Base-by-base conservation (phyloP, 2,113 vertebrate species). In the Myrmecobius fasciatus region DNA sequence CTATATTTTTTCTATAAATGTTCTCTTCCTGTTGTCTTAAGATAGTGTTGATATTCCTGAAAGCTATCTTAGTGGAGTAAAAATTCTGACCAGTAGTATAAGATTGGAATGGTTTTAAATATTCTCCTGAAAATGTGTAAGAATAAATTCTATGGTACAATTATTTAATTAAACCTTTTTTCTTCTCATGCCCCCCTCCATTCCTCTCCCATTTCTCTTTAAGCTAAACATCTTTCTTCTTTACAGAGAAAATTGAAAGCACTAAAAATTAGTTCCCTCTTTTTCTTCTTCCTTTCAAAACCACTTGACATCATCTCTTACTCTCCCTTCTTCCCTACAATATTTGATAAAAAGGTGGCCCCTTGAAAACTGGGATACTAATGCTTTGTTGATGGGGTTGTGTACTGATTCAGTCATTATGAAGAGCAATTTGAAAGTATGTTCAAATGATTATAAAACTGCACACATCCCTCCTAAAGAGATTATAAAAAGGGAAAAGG, bases 1-100 rank as follows among this genome's bases (percentile, higher is more conserved):
- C 52, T 88, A 48, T 92, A 26, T 93, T 94, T 90, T 93, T 94
- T 46, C 46, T 91, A 9, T n/a, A 83, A 90, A 11, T 89, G 93
- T 83, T 25, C 91, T 95, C 26, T 93, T 26, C 49, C 24, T 92
- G 91, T 93, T 25, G 96, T 96, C 10, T 53, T 95, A 43, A 92
- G 8, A 92, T 53, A 53, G 2, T 93, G 3, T 24, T 49, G 91
- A 94, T 53, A 53, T 43, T 91, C 25, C 67, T 83, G 20, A 43
- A 43, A 20, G n/a, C 36, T 43, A 43, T 28, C 5, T 36, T 17
- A 43, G 36, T 83, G n/a, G 6, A 83, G 7, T 22, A 43, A 5
- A n/a, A n/a, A 5, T 75, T 22, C 36, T 75, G 36, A n/a, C 0
- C 4, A 10, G 3, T n/a, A 20, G 17, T 75, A 2, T n/a, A 90